phyloP scores from a whole-genome alignment of 2,113 vertebrate genomes.

The Lepus europaeus region DNA sequence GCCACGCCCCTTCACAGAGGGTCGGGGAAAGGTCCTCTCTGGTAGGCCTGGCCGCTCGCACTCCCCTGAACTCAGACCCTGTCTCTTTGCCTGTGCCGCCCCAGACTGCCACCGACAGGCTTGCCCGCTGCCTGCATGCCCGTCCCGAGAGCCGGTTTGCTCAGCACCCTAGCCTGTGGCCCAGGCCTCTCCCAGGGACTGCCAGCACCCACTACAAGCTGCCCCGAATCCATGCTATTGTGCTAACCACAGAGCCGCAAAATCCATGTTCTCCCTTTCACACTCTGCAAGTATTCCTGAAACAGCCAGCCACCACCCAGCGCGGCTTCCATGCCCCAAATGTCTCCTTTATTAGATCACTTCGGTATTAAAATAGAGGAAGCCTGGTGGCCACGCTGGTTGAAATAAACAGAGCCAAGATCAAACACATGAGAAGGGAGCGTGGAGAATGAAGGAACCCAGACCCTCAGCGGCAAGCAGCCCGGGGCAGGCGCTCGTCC shows the following conservation, averaged over 20 bases:
- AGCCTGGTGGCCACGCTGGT: not conserved
- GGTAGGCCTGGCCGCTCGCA: not conserved
- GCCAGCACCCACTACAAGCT: not conserved
- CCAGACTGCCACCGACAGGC: not conserved
- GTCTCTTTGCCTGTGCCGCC: accelerated
- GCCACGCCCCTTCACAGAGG: not conserved
- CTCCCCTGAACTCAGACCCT: accelerated
- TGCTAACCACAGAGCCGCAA: not conserved
- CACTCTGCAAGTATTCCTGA: not conserved
- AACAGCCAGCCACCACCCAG: not conserved
- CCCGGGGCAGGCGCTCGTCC: not conserved
- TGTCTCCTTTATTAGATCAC: not conserved
- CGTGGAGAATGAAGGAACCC: not conserved
- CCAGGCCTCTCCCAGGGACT: not conserved
- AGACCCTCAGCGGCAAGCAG: too few relatives aligned
- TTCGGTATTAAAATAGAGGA: conserved; percentile 18
- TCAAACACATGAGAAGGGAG: not conserved
- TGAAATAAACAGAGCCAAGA: not conserved
- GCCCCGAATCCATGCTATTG: not conserved
- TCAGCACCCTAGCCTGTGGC: accelerated
- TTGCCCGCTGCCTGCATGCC: accelerated
- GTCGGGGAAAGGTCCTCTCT: not conserved
- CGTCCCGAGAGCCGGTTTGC: not conserved
- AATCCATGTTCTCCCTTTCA: not conserved
- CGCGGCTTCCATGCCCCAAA: not conserved